phyloP scores from a whole-genome alignment of 1,140 invertebrate species.

The Drosophila fuyamai region DNA sequence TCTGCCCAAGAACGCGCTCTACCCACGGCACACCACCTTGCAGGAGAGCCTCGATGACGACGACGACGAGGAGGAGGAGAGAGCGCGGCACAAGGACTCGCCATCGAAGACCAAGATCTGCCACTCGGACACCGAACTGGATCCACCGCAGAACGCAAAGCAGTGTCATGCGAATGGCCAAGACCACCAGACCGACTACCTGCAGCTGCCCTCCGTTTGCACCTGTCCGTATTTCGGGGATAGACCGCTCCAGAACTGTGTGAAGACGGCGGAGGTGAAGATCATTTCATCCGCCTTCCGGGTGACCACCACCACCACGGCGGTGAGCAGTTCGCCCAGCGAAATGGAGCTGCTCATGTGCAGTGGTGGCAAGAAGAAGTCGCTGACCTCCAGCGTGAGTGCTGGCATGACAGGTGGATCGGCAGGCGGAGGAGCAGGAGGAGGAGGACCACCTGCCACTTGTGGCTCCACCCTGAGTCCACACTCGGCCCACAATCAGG shows the following conservation, averaged over 20 bases:
- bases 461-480: constrained; percentile 47
- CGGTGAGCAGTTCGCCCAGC: constrained; percentile 70
- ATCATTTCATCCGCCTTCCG: constrained; percentile 85
- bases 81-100: constrained; percentile 6
- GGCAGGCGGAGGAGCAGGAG: constrained; percentile 5
- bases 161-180: constrained; percentile 24
- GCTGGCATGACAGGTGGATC: constrained; percentile 26
- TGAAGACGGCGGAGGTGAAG: constrained; percentile 85
- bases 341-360: constrained; percentile 73
- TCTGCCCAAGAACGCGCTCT: constrained; percentile 75
- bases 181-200: constrained; percentile 80
- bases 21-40: constrained; percentile 55
- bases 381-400: constrained; percentile 58
- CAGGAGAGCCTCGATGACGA: constrained; percentile 57
- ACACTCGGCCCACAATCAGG: constrained; percentile 46
- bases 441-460: background rate
- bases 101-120: constrained; percentile 34
- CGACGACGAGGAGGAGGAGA: constrained; percentile 8
- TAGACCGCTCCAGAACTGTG: constrained; percentile 84
- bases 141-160: constrained; percentile 32
- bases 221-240: constrained; percentile 92
- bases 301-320: constrained; percentile 62
- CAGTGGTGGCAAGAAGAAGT: constrained; percentile 43
- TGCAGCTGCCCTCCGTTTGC: constrained; percentile 89
- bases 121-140: constrained; percentile 73